Conservation (phyloP, 2,888 invertebrate genomes). For the Tinea pellionella region DNA sequence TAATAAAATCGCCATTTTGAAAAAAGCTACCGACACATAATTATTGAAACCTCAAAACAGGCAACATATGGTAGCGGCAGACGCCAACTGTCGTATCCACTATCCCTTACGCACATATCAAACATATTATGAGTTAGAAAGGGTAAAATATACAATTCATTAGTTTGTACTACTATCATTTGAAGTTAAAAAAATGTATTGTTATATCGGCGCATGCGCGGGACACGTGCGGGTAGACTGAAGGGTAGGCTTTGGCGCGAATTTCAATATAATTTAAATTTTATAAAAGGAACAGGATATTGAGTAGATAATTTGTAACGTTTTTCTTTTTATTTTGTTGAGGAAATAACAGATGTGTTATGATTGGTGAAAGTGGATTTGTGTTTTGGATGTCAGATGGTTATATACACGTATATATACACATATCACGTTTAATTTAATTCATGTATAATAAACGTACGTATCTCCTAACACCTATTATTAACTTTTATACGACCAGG, state of each 20-base stretch:
- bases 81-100: conserved; percentile 59
- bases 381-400: background rate
- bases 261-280: conserved; percentile 49
- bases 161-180: conserved; percentile 54
- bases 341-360: conserved; percentile 56
- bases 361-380: conserved; percentile 19
- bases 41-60: conserved; percentile 60
- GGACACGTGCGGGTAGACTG: conserved; percentile 47
- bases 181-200: conserved; percentile 61
- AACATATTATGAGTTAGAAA: conserved; percentile 24
- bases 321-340: conserved; percentile 20
- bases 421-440: no score
- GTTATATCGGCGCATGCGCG: conserved; percentile 39
- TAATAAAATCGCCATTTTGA: background rate
- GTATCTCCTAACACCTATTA: no score
- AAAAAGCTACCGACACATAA: conserved; percentile 25
- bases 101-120: conserved; percentile 30
- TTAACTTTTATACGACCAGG: no score
- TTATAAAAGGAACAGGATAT: conserved; percentile 56
- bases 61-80: conserved; percentile 63
- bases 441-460: no score
- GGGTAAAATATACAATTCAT: conserved; percentile 46
- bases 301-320: conserved; percentile 45
- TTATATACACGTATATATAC: no score
- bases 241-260: conserved; percentile 62